These are phyloP conservation scores for Dipodomys ordii DNA, from an alignment of 2,113 vertebrate genomes.

Conservation along the genomic window DNA sequence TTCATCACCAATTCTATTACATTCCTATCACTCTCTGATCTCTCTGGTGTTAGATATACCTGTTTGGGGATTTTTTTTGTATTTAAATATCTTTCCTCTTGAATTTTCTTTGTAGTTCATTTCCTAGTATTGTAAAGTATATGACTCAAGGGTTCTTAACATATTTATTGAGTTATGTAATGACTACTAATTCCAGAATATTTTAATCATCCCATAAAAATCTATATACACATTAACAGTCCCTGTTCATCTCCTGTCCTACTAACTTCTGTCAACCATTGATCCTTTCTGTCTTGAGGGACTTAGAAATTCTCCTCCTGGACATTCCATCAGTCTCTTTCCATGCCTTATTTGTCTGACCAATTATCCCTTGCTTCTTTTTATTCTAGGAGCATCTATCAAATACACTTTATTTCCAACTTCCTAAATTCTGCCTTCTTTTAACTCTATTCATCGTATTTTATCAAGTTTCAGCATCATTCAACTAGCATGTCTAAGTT, in stretches of 20 bases:
- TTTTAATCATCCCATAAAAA: neutral
- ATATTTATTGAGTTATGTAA: neutral
- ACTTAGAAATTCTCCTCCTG: neutral
- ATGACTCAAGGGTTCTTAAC: neutral
- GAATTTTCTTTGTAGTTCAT: neutral
- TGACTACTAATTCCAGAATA: neutral
- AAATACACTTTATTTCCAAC: neutral
- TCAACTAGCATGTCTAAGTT: neutral
- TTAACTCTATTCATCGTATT: neutral
- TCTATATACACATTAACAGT: neutral
- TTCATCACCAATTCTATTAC: neutral
- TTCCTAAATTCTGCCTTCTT: neutral
- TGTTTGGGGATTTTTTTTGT: neutral
- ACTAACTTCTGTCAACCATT: neutral
- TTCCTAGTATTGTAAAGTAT: neutral
- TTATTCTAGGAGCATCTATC: neutral
- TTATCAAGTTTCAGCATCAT: neutral
- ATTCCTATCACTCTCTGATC: neutral
- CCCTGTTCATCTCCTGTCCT: neutral
- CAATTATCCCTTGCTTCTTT: neutral
- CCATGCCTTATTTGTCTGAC: neutral
- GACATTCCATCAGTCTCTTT: neutral
- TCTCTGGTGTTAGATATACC: neutral
- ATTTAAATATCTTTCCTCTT: neutral
- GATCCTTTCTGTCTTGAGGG: neutral